Percentiles rank a stretch among this genome's conserved stretches.
Conservation (phyloP, 2,888 invertebrate species). For the Adineta ricciae region DNA sequence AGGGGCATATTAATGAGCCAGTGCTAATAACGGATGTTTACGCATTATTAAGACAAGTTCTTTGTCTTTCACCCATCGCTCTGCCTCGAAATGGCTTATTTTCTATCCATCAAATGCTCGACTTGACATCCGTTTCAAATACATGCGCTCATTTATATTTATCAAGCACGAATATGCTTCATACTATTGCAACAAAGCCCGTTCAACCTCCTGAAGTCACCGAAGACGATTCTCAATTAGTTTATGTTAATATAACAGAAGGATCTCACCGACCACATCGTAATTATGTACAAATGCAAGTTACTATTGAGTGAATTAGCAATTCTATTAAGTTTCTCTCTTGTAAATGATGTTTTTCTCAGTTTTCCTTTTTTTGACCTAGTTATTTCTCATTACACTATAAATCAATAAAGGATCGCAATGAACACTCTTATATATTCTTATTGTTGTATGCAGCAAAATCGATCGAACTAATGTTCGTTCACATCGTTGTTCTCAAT, state of each 20-base stretch:
- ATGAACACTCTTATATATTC: background rate
- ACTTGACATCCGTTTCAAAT: background rate
- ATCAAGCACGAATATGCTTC: background rate
- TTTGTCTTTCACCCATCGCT: background rate
- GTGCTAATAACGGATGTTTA: background rate
- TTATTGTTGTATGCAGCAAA: background rate
- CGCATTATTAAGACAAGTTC: background rate
- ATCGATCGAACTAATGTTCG: background rate
- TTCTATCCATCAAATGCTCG: background rate
- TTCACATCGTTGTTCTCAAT: background rate
- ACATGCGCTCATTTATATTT: background rate
- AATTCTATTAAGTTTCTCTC: background rate
- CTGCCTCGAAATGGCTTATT: background rate
- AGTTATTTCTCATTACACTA: background rate
- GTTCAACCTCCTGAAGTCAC: too few species aligned
- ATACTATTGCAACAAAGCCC: background rate
- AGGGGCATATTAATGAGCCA: background rate
- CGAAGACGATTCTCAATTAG: background rate
- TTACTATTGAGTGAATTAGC: background rate
- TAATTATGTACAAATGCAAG: background rate
- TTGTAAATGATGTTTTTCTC: background rate
- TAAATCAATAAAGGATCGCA: background rate
- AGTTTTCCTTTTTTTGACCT: background rate
- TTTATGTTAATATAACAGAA: background rate
- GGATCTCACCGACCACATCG: background rate